Conservation (phyloP, 1,140 invertebrate species). For the Heliconius melpomene region DNA sequence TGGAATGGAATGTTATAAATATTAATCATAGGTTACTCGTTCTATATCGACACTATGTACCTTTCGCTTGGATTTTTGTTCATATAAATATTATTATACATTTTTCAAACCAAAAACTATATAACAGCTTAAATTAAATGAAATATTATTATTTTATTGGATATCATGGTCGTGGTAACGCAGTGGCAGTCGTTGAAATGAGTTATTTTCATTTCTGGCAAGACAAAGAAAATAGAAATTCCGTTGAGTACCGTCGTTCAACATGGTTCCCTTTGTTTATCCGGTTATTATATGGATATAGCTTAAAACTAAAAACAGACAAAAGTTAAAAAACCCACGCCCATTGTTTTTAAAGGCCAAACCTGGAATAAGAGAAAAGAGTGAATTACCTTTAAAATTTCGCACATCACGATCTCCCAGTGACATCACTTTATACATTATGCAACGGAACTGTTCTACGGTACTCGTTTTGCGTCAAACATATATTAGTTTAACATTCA, state of each 20-base stretch:
- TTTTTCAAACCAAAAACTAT: not conserved
- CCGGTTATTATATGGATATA: no score
- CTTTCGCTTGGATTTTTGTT: not conserved
- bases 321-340: no score
- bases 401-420: not conserved
- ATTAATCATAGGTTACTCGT: conserved; percentile 15
- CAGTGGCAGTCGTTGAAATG: no score
- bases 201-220: no score
- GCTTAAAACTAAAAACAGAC: no score
- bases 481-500: not conserved
- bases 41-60: not conserved
- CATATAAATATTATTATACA: no score
- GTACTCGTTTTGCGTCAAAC: conserved; percentile 16
- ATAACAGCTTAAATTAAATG: not conserved
- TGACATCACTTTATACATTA: conserved; percentile 29
- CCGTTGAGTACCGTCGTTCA: no score
- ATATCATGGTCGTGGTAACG: no score
- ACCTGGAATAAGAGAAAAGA: no score
- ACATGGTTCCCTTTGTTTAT: no score
- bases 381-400: not conserved
- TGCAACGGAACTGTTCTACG: conserved; percentile 16
- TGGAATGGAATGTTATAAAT: conserved; percentile 19
- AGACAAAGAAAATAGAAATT: no score
- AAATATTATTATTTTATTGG: not conserved
- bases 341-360: no score